Percentiles rank a stretch among this genome's conserved stretches.
Conservation (phyloP, 2,113 vertebrate species). For the Paradisaea rubra region DNA sequence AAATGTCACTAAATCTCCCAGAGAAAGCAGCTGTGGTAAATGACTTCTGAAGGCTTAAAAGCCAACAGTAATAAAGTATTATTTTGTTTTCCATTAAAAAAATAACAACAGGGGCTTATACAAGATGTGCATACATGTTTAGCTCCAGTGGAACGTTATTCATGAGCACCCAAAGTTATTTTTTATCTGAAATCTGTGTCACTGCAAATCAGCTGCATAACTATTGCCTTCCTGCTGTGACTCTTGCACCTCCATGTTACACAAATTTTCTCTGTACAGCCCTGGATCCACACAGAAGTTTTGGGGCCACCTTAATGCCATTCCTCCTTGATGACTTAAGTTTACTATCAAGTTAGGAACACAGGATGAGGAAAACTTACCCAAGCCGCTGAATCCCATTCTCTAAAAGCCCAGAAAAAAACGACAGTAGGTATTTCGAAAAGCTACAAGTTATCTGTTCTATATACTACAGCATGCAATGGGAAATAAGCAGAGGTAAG, state of each 20-base stretch:
- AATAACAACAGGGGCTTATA: not conserved
- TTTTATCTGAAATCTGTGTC: not conserved
- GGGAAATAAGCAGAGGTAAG: not conserved
- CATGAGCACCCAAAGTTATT: not conserved
- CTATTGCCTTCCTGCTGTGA: not conserved
- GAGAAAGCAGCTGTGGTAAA: constrained; percentile 3
- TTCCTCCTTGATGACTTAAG: not conserved
- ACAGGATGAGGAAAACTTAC: not conserved
- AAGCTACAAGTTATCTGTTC: not conserved
- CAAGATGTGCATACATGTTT: not conserved
- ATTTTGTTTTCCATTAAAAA: constrained; percentile 6
- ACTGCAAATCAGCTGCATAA: not conserved
- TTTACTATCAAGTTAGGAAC: not conserved
- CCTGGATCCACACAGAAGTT: not conserved
- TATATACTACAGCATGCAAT: not conserved
- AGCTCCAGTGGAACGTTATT: not conserved
- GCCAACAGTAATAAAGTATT: not conserved
- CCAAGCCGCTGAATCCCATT: not conserved
- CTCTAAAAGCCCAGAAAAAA: not conserved
- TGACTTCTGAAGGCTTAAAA: not conserved
- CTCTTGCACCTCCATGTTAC: not conserved
- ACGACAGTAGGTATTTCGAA: not conserved
- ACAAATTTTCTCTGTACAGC: not conserved
- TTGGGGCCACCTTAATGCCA: not conserved
- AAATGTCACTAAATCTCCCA: constrained; percentile 9